Evolutionary conservation across 1,140 invertebrate genomes (phyloP), one percentile per base, ranked within the genome.

Genomic region (Planococcus citri): DNA sequence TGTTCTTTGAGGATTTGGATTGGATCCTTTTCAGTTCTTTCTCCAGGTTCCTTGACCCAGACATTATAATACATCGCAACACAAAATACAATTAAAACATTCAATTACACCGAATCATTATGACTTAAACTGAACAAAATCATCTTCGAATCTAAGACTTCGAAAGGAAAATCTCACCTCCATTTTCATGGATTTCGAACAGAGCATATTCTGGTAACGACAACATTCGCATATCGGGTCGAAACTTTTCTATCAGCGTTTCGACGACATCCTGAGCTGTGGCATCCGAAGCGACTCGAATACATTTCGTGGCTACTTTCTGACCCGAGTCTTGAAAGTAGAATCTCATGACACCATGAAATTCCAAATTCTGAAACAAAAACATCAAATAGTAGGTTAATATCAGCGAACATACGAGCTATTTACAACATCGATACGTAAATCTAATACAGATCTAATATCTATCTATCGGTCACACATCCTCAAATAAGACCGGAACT

Each of bases 261-360:
- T 92, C 90, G 74, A 99, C 95, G 64, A 99, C 95, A 77, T 95
- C 92, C 76, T 88, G 84, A 51, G 94, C 92, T 14, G 92, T 96
- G 9, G 95, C 96, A 72, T 95, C 93, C 61, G 92, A 96, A 25
- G 95, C 89, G 12, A 99, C 95, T 71, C 97, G 86, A 72, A 99
- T 95, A 79, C 97, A 99, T 81, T 99, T 99, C 33, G 97, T 99
- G n/a, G 95, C 93, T 58, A 98, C 94, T 81, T 97, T 97, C 80
- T 94, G 91, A 37, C 92, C 92, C 27, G 90, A 91, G 79, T 95
- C 93, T 91, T 99, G 96, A 79, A 97, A 98, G 79, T 97, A 98
- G 81, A 98, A 99, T 71, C 91, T 84, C 92, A 99, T 99, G 20
- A 99, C 97, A 20, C 97, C 97, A 81, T 98, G 93, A 80, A 98